A percentile compares a stretch with the other conserved stretches of the same genome.
Evolutionary conservation across 2,888 invertebrate genomes (phyloP).

Genomic region (Drosophila mayaguana): DNA sequence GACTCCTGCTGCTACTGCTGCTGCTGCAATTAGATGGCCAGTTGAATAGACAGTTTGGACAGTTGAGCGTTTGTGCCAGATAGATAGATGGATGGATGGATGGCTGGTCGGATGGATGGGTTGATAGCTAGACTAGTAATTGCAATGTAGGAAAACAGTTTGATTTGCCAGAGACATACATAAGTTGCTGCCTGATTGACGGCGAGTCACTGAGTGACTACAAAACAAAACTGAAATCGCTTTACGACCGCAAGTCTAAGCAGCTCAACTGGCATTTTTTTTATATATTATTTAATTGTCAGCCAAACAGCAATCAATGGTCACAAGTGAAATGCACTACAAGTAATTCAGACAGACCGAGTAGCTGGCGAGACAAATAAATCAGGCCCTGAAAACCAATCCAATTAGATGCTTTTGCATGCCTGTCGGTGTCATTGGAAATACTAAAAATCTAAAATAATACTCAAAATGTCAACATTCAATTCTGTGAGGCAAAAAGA

Average conservation of each 20-base stretch:
- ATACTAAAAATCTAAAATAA: constrained; percentile 51
- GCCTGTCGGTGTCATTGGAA: constrained; percentile 74
- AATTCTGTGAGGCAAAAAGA: constrained; percentile 50
- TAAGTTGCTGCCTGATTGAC: constrained; percentile 41
- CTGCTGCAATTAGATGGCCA: constrained; percentile 66
- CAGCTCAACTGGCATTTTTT: constrained; percentile 16
- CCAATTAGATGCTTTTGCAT: constrained; percentile 77
- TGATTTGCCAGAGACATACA: constrained; percentile 34
- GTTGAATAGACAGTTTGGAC: constrained; percentile 62
- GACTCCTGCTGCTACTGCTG: constrained; percentile 8
- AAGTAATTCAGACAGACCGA: constrained; percentile 28
- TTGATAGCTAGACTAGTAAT: constrained; percentile 63
- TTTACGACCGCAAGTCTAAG: background rate
- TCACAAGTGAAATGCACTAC: constrained; percentile 42
- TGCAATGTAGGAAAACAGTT: constrained; percentile 49
- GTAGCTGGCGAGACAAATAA: background rate
- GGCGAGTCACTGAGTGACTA: constrained; percentile 3
- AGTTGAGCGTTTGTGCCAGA: constrained; percentile 49
- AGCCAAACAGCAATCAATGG: constrained; percentile 29
- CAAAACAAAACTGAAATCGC: background rate
- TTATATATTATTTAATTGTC: constrained; percentile 44
- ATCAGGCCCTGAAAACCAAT: constrained; percentile 30
- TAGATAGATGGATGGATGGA: constrained; percentile 28
- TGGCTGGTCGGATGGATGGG: constrained; percentile 34
- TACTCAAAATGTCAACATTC: constrained; percentile 74